Evolutionary conservation across 1,140 invertebrate genomes (phyloP).

Genomic region (Papilio polyxenes): DNA sequence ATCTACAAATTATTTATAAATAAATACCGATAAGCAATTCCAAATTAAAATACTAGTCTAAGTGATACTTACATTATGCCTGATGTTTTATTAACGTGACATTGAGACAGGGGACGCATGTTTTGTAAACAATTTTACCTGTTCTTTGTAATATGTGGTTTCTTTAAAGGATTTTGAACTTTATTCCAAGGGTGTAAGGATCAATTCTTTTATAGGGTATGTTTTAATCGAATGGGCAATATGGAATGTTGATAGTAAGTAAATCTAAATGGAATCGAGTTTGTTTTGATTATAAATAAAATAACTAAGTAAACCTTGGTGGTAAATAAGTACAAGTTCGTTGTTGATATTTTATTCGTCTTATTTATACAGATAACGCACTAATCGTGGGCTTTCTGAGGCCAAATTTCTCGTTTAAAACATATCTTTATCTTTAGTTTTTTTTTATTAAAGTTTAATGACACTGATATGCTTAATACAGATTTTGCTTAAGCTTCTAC

Average conservation of each 20-base stretch:
- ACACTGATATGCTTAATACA: too few species aligned
- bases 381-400: too few species aligned
- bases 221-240: background rate
- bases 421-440: too few species aligned
- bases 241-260: background rate
- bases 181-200: background rate
- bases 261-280: background rate
- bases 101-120: slow-evolving; percentile 27
- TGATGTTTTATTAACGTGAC: slow-evolving; percentile 29
- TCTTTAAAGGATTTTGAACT: slow-evolving; percentile 5
- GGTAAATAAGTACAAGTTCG: slow-evolving; percentile 11
- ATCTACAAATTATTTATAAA: background rate
- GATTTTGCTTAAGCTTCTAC: too few species aligned
- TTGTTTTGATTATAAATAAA: background rate
- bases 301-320: background rate
- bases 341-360: background rate
- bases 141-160: background rate
- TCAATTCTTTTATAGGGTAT: background rate
- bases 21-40: background rate
- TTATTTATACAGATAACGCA: too few species aligned
- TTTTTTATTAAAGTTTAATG: too few species aligned
- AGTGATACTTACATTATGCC: background rate
- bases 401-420: too few species aligned
- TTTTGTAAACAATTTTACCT: slow-evolving; percentile 24
- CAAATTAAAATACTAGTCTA: slow-evolving; percentile 4